Evolutionary conservation across 2,797 vertebrate genomes (phyloP), one percentile per base, ranked within the genome.

Genomic region (Phylloscopus collybita): DNA sequence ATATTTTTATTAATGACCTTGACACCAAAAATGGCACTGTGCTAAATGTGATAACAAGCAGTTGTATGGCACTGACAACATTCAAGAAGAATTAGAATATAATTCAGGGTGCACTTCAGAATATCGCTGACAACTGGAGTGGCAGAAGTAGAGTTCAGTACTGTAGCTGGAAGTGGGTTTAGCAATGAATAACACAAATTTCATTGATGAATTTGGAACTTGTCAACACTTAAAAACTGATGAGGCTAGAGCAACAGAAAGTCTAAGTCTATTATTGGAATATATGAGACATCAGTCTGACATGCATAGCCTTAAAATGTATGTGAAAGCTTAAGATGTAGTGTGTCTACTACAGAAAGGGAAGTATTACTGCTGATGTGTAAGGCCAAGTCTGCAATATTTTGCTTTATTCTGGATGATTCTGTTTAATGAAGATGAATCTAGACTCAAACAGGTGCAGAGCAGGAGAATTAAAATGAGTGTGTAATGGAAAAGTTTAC

Each of bases 1-100:
- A 71, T 85, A 65, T n/a, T 83, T 89, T 92, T 95, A 93, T 93
- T 92, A 83, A 95, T n/a, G 61, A 71, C 65, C 71, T 91, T 90
- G 80, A 83, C 75, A 86, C 30, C 45, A 83, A 88, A 85, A 93
- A 67, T 69, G 61, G 23, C 49, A 83, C 53, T 36, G 16, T 86
- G 65, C 42, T 93, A 71, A 90, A 91, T 91, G 80, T 86, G 80
- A 65, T 92, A 91, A 61, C 45, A 93, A 83, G 87, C 44, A 86
- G 53, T 91, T 91, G 87, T 71, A 60, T 78, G 47, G 34, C 25
- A 30, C 25, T 88, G 90, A 38, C 34, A 71, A 26, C 65, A 94
- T 69, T 81, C 23, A 91, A 61, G 60, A 89, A 72, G 38, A 44
- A 50, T 72, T 67, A 72, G 42, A 67, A 54, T 74, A 32, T 56